Evolutionary conservation across 1,140 invertebrate genomes (phyloP), one percentile per base, ranked within the genome.

Genomic region (Trichomalopsis sarcophagae): DNA sequence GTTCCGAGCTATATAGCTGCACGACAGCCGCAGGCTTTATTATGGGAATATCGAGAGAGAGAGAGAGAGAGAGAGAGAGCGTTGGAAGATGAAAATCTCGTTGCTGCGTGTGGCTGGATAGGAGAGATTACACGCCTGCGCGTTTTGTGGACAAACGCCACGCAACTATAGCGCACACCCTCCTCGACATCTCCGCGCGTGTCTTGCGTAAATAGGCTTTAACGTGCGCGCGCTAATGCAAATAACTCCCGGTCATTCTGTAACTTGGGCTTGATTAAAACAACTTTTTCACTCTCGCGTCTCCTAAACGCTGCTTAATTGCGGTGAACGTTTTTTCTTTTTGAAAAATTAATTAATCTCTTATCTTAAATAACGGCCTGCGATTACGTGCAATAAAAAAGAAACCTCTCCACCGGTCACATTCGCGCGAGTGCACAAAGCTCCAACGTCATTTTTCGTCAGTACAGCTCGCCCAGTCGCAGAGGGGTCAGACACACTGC

Each of bases 1-100:
- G 40, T 69, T 40, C 69, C 44, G 21, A 62, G 11, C 11, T 62
- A 21, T 17, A 13, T 14, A 14, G 62, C 77, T 36, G 86, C 83
- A 87, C 87, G 87, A 84, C 87, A 88, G 73, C 87, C 11, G 71
- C 71, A 85, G 84, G 80, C 84, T 82, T 86, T 86, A 86, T 86
- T 86, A 82, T 9, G 66, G 44, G 86, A 89, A 88, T 90, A 88
- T 88, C 86, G 88, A 91, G 88, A 87, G 50, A 87, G 55, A 62
- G 21, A n/a, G 88, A 91, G 88, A 87, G 88, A 91, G 88, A 87
- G 88, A 91, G 88, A 87, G 50, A 87, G 55, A 62, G 21, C 5
- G 55, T 10, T 62, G 21, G 55, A 62, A 62, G 55, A 62, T 62
- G 55, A 62, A 62, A 62, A 62, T 62, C 55, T 62, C 17, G 55